phyloP scores from a whole-genome alignment of 2,797 vertebrate genomes.

The Ficedula albicollis region DNA sequence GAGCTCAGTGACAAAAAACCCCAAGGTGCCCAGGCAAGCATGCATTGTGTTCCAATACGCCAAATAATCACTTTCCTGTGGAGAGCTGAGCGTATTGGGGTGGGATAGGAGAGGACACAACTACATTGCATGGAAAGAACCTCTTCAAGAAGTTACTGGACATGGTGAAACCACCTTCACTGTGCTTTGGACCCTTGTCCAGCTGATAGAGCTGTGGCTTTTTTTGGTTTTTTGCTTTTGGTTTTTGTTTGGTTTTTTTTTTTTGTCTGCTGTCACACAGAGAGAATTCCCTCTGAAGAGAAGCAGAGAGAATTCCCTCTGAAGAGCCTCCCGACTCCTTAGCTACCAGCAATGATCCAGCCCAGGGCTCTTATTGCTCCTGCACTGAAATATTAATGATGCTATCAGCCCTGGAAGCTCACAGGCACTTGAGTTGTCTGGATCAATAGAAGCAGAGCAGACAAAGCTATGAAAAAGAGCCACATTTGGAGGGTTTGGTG shows the following conservation, averaged over 20 bases:
- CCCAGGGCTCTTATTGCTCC: background rate
- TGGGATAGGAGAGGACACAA: background rate
- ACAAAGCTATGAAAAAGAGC: background rate
- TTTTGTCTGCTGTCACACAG: background rate
- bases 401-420: background rate
- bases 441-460: background rate
- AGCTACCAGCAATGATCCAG: background rate
- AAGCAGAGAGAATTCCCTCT: background rate
- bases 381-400: conserved; percentile 32
- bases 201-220: background rate
- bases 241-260: too few species aligned
- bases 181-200: background rate
- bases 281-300: background rate
- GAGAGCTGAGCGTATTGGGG: background rate
- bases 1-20: background rate
- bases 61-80: background rate
- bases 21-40: fast-evolving
- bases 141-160: background rate
- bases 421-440: background rate
- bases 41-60: background rate
- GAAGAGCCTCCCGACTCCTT: background rate
- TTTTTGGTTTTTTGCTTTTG: too few species aligned
- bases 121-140: background rate
- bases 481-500: background rate
- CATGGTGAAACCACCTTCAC: background rate